Percentiles rank a stretch among this genome's conserved stretches.
phyloP scores from a whole-genome alignment of 2,888 invertebrate species.

The Pegoplata infirma region DNA sequence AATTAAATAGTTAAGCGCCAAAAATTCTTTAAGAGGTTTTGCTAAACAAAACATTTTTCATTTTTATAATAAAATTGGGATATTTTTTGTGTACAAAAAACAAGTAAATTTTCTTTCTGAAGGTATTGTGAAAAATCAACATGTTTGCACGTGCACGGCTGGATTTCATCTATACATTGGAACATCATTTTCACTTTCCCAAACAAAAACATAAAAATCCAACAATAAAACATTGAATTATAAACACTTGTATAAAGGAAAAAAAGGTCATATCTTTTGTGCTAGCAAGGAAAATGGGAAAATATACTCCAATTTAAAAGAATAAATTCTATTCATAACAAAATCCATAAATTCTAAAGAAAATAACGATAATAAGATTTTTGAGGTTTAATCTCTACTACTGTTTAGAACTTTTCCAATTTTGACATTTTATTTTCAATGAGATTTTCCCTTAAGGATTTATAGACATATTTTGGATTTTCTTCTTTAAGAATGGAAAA shows the following conservation, averaged over 20 bases:
- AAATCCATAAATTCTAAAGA: slow-evolving; percentile 6
- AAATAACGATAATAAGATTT: slow-evolving; percentile 11
- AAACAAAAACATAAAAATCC: slow-evolving; percentile 1
- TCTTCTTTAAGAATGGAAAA: no score
- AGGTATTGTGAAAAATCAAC: neutral
- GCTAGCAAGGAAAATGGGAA: neutral
- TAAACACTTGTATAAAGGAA: slow-evolving; percentile 6
- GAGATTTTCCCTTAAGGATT: slow-evolving; percentile 7
- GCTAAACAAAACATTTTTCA: slow-evolving; percentile 3
- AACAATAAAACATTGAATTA: slow-evolving; percentile 3
- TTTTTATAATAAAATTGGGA: slow-evolving; percentile 7
- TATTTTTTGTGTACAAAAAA: neutral
- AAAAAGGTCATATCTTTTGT: slow-evolving; percentile 3
- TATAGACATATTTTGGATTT: neutral
- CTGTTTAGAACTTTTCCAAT: slow-evolving; percentile 11
- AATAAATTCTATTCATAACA: slow-evolving; percentile 18
- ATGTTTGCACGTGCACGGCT: slow-evolving; percentile 23
- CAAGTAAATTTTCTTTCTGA: slow-evolving; percentile 2
- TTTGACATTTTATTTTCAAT: neutral
- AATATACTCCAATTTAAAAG: slow-evolving; percentile 21
- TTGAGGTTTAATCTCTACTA: slow-evolving; percentile 28
- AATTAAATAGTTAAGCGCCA: neutral
- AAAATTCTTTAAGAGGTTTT: slow-evolving; percentile 10
- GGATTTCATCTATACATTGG: slow-evolving; percentile 16
- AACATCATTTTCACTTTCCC: slow-evolving; percentile 6